These are phyloP conservation scores for Melanostigma gelatinosum DNA, from an alignment of 2,113 vertebrate species.

Conservation along the genomic window DNA sequence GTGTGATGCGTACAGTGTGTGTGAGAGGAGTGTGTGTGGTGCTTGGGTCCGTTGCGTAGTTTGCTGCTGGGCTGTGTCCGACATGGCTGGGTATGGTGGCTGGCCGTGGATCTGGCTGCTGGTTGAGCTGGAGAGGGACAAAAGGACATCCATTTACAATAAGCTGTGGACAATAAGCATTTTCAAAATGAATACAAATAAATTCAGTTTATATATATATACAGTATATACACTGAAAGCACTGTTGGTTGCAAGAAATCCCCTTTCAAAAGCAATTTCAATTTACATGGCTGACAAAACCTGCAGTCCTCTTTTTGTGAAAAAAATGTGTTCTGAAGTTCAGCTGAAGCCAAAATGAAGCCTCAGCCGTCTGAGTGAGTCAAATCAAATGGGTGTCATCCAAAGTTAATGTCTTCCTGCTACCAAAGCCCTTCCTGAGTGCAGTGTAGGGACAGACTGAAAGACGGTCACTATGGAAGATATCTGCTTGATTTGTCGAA, in stretches of 20 bases:
- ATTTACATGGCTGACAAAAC: not conserved
- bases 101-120: constrained; percentile 72
- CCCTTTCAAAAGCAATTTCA: not conserved
- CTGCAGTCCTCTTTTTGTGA: not conserved
- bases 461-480: not conserved
- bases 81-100: constrained; percentile 68
- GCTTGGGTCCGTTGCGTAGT: constrained; percentile 83
- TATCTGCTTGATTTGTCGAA: not conserved
- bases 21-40: constrained; percentile 63
- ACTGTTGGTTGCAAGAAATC: not conserved
- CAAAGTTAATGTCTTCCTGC: not conserved
- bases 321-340: not conserved
- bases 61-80: constrained; percentile 69
- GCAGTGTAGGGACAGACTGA: not conserved
- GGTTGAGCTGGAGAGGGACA: constrained; percentile 79
- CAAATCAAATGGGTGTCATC: not conserved
- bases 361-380: not conserved
- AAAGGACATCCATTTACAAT: constrained; percentile 16
- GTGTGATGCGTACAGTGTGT: constrained; percentile 68
- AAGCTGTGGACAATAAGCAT: constrained; percentile 2
- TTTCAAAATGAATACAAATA: not conserved
- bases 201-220: not conserved
- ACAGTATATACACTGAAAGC: not conserved
- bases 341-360: not conserved
- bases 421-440: not conserved